phyloP scores from a whole-genome alignment of 2,113 vertebrate species.

The Sapayoa aenigma region DNA sequence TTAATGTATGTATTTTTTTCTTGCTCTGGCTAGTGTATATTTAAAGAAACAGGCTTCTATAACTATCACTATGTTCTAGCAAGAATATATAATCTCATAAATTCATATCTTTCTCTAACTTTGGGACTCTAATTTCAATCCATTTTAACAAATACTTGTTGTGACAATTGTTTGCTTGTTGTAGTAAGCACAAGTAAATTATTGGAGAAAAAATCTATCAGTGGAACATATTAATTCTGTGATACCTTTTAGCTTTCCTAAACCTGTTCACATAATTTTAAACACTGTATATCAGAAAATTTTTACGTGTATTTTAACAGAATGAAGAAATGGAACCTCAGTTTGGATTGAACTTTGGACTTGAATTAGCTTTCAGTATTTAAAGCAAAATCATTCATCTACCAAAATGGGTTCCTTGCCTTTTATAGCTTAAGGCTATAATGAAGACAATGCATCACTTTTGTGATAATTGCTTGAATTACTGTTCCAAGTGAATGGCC shows the following conservation, averaged over 20 bases:
- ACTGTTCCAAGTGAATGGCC: constrained; percentile 68
- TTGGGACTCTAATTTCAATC: background rate
- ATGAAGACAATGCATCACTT: constrained; percentile 79
- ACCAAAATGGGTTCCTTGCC: constrained; percentile 68
- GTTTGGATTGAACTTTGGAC: constrained; percentile 46
- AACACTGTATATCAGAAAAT: background rate
- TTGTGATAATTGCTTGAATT: constrained; percentile 78
- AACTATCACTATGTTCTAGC: background rate
- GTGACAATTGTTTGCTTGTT: background rate
- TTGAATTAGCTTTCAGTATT: constrained; percentile 71
- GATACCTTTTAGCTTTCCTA: background rate
- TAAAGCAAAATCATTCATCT: constrained; percentile 70
- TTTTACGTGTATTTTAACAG: constrained; percentile 1
- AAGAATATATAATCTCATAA: background rate
- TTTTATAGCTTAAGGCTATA: constrained; percentile 73
- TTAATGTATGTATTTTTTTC: background rate
- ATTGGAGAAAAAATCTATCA: background rate
- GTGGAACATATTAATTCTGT: background rate
- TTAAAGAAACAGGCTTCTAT: constrained; percentile 26
- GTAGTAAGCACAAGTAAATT: background rate
- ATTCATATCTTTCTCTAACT: background rate
- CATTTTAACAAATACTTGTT: background rate
- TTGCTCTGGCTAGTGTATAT: background rate
- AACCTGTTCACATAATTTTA: constrained; percentile 12
- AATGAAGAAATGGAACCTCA: constrained; percentile 21